Evolutionary conservation across 2,113 vertebrate genomes (phyloP).

Genomic region (Colistium nudipinnis): DNA sequence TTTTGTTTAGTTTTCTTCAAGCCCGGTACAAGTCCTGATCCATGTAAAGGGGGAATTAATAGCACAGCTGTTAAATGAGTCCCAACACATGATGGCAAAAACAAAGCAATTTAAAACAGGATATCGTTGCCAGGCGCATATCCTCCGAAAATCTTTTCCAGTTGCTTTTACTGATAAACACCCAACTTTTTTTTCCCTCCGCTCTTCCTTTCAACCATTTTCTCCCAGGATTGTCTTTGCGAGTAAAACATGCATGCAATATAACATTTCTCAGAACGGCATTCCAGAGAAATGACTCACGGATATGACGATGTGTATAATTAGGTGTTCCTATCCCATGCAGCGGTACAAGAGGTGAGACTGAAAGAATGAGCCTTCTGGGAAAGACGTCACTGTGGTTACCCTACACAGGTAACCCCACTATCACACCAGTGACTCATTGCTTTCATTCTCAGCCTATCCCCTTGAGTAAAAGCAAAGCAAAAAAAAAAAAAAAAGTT

Average conservation of each 20-base stretch:
- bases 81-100: neutral
- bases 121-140: neutral
- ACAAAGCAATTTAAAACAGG: constrained; percentile 1
- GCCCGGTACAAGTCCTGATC: neutral
- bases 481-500: constrained; percentile 3
- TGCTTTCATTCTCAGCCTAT: constrained; percentile 6
- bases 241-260: no score
- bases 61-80: neutral
- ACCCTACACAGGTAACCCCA: constrained; percentile 5
- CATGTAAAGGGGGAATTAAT: neutral
- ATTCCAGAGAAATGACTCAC: no score
- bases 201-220: neutral
- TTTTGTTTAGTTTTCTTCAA: neutral
- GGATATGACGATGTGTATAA: no score
- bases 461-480: neutral
- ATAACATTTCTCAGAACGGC: no score
- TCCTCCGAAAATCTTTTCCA: neutral
- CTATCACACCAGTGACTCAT: constrained; percentile 30
- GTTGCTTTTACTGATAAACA: neutral
- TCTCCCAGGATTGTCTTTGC: neutral
- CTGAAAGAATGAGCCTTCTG: neutral
- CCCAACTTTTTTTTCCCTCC: neutral
- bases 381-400: neutral
- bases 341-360: neutral
- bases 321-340: no score